Evolutionary conservation across 2,797 vertebrate genomes (phyloP).

Genomic region (Girardinus metallicus): DNA sequence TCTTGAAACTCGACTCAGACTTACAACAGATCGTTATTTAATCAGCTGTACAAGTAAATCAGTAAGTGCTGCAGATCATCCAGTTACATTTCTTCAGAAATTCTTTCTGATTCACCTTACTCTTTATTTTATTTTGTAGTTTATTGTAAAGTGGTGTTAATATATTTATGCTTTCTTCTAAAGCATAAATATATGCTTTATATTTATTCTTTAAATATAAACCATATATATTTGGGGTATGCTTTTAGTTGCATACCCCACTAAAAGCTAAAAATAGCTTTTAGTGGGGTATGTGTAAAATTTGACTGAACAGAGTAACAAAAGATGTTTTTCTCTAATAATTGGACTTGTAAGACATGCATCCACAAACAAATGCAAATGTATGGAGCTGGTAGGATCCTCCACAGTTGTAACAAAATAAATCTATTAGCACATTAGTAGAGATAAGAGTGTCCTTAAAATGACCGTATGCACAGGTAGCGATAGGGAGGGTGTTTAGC

Average conservation of each 20-base stretch:
- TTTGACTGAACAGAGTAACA: neutral
- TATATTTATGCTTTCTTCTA: neutral
- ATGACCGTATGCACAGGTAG: constrained; percentile 77
- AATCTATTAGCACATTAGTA: constrained; percentile 56
- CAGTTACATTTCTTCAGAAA: neutral
- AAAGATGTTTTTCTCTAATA: constrained; percentile 3
- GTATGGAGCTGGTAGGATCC: neutral
- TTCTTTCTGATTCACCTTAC: neutral
- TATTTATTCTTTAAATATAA: too few relatives aligned
- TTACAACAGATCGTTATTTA: neutral
- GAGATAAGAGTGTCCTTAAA: constrained; percentile 81
- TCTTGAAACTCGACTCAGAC: neutral
- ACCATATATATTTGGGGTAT: too few relatives aligned
- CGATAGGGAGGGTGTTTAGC: constrained; percentile 72
- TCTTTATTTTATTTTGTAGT: neutral
- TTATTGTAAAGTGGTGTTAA: neutral
- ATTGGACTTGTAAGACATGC: constrained; percentile 31
- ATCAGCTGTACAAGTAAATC: neutral
- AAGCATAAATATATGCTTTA: too few relatives aligned
- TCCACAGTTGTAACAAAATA: constrained; percentile 51
- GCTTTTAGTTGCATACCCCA: too few relatives aligned
- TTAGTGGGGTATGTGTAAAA: too few relatives aligned
- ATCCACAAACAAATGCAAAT: constrained; percentile 58
- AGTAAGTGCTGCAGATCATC: neutral
- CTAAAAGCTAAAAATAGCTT: too few relatives aligned